Conservation (phyloP, 1,140 invertebrate species). For the Drosophila navojoa region DNA sequence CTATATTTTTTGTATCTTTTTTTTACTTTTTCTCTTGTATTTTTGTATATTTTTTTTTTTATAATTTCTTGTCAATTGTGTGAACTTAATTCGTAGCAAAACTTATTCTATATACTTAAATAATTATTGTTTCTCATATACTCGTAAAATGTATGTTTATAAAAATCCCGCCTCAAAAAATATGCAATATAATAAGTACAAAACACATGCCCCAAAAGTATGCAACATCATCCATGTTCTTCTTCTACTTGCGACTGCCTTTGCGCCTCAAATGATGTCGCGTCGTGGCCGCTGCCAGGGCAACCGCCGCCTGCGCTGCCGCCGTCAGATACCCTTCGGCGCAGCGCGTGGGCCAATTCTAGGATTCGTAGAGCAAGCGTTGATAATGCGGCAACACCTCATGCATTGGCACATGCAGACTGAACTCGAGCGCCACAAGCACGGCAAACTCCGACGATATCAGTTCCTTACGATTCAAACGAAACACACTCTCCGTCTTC, state of each 20-base stretch:
- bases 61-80: constrained; percentile 22
- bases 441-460: constrained; percentile 97
- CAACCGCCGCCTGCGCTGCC: constrained; percentile 67
- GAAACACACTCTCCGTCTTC: constrained; percentile 95
- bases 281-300: constrained; percentile 49
- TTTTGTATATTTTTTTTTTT: background rate
- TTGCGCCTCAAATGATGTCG: constrained; percentile 65
- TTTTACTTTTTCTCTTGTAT: constrained; percentile 1
- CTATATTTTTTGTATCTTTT: constrained; percentile 1
- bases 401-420: constrained; percentile 94
- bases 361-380: constrained; percentile 94
- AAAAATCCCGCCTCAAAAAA: constrained; percentile 60
- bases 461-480: constrained; percentile 95
- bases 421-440: constrained; percentile 96
- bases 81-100: constrained; percentile 31
- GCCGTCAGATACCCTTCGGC: constrained; percentile 69
- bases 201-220: constrained; percentile 31
- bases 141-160: background rate
- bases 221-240: constrained; percentile 9
- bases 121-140: constrained; percentile 15
- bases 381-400: constrained; percentile 98
- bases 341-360: constrained; percentile 80
- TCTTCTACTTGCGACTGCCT: constrained; percentile 61
- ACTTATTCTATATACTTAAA: constrained; percentile 25
- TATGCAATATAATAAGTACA: constrained; percentile 63